Base-by-base conservation (phyloP, 2,888 invertebrate genomes). In the Drosophila merina region DNA sequence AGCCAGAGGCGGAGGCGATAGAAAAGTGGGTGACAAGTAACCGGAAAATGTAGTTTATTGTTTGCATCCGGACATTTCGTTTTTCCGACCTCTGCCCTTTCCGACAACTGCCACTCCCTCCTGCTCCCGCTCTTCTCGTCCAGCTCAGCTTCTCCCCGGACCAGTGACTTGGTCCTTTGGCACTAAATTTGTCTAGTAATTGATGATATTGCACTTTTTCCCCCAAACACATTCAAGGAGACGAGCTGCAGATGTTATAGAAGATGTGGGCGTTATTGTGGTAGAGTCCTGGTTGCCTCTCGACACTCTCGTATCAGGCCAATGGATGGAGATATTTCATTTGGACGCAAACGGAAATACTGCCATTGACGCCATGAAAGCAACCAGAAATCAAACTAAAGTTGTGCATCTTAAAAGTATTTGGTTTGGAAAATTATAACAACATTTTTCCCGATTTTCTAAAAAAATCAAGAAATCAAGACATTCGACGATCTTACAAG, bases 11-110 rank as follows among this genome's bases (percentile, higher is more conserved):
- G 28, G 26, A n/a, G 48, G 52, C 38, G 49, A 54, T 75, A 56
- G 76, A 77, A 78, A 88, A 84, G 78, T 79, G 86, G 80, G 89
- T 88, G 90, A 89, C 89, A 89, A 90, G 89, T 84, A 90, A 89
- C 90, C 90, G 89, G 89, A 90, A 90, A 90, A 90, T 89, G 88
- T 90, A 86, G 89, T 90, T 89, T 90, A 90, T 90, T 89, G 89
- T 89, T 87, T 88, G 89, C 85, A 87, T 89, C 89, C 89, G 89
- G 86, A 74, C 72, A 82, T 82, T 85, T 85, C 75, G 76, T 70
- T 87, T 79, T 67, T 66, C 67, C 78, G 55, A 73, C 44, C 57
- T 58, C 70, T 52, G 55, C 36, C 49, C 55, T n/a, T n/a, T n/a
- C n/a, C n/a, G 12, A 14, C n/a, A 54, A 40, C 25, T 55, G 45